These are phyloP conservation scores for Anhinga rufa DNA, from an alignment of 2,113 vertebrate genomes.

Conservation along the genomic window DNA sequence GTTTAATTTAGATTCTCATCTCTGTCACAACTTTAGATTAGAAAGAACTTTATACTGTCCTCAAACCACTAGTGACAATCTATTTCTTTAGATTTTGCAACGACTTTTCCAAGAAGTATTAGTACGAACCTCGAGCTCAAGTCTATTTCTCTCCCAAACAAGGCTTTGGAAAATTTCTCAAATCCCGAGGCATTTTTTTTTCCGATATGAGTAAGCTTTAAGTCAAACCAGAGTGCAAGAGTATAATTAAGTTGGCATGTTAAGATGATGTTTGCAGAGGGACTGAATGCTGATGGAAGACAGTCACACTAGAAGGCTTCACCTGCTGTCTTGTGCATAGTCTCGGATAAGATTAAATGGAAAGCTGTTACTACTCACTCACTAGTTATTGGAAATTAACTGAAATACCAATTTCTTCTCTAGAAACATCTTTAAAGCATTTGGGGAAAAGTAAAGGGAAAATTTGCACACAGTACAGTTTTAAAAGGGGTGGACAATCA, in stretches of 20 bases:
- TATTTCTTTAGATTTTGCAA: neutral
- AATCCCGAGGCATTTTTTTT: neutral
- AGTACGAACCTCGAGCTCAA: neutral
- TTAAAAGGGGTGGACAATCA: neutral
- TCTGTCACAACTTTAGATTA: neutral
- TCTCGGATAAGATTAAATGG: neutral
- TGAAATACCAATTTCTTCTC: neutral
- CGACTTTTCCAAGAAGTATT: neutral
- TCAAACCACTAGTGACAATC: neutral
- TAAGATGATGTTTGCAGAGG: neutral
- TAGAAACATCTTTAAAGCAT: neutral
- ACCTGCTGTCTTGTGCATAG: neutral
- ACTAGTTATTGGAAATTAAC: neutral
- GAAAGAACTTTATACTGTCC: neutral
- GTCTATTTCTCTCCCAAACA: neutral
- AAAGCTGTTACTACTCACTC: neutral
- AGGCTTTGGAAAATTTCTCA: neutral
- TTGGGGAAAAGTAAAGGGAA: neutral
- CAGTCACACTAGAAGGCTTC: neutral
- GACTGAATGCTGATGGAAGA: neutral
- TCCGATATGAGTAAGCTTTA: neutral
- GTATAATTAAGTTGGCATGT: neutral
- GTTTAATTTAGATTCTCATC: neutral
- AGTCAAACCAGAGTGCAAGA: neutral
- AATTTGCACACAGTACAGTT: neutral